These are phyloP conservation scores for Ailuropoda melanoleuca DNA, from an alignment of 2,113 vertebrate species.

Conservation along the genomic window DNA sequence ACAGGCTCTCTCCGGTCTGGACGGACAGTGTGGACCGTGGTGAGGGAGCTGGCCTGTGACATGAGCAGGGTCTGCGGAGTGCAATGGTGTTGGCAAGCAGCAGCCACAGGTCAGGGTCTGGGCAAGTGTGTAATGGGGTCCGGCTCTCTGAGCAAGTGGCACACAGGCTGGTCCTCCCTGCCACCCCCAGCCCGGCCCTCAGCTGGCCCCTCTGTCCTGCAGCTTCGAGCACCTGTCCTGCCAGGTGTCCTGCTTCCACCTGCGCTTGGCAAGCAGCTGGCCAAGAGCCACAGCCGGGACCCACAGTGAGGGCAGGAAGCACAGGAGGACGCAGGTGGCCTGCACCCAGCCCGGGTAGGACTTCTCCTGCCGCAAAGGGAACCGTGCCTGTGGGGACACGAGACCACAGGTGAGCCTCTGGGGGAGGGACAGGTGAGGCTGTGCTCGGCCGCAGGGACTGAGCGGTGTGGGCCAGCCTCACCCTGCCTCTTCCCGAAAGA, in stretches of 20 bases:
- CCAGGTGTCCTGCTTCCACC: conserved; percentile 7
- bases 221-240: background rate
- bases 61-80: accelerated
- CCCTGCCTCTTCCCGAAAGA: accelerated
- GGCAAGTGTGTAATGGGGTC: background rate
- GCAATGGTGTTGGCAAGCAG: accelerated
- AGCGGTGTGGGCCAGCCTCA: background rate
- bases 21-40: too few relatives aligned
- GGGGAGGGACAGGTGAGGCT: too few relatives aligned
- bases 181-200: background rate
- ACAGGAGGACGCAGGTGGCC: conserved; percentile 85
- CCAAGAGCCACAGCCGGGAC: conserved; percentile 86
- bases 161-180: background rate
- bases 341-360: conserved; percentile 89
- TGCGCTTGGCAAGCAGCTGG: conserved; percentile 58
- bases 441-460: background rate
- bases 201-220: accelerated
- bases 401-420: background rate
- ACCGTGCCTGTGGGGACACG: conserved; percentile 81
- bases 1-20: accelerated
- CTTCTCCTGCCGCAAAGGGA: conserved; percentile 86
- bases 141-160: background rate
- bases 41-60: accelerated
- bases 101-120: accelerated
- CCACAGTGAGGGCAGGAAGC: conserved; percentile 81